Percentiles rank a stretch among this genome's conserved stretches.
These are phyloP conservation scores for Galerucella pusilla DNA, from an alignment of 2,888 invertebrate genomes.

Conservation along the genomic window DNA sequence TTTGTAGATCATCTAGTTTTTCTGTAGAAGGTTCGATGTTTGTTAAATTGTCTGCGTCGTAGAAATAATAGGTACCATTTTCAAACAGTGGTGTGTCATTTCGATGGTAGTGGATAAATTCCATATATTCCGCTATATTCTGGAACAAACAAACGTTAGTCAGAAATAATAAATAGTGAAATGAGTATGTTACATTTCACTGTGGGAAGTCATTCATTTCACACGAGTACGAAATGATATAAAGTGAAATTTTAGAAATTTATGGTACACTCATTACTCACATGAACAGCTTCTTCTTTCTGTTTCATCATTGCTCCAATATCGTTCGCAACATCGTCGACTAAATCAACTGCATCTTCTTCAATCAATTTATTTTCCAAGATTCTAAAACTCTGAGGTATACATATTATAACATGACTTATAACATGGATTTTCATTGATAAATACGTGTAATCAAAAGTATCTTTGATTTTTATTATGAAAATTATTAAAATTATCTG, in stretches of 20 bases:
- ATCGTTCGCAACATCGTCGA: conserved; percentile 82
- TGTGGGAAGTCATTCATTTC: too few relatives aligned
- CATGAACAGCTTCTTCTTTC: conserved; percentile 86
- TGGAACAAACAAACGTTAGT: conserved; percentile 45
- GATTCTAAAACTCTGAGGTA: conserved; percentile 53
- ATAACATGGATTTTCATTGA: too few relatives aligned
- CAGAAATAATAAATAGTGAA: too few relatives aligned
- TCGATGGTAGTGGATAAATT: conserved; percentile 58
- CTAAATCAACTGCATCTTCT: conserved; percentile 73
- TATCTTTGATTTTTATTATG: too few relatives aligned
- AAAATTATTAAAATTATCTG: too few relatives aligned
- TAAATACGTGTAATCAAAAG: too few relatives aligned
- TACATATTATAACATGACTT: conserved; percentile 1
- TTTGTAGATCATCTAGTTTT: conserved; percentile 46
- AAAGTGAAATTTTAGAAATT: too few relatives aligned
- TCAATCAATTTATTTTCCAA: conserved; percentile 50
- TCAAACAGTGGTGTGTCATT: conserved; percentile 50
- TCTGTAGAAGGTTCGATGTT: conserved; percentile 58
- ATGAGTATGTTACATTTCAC: too few relatives aligned
- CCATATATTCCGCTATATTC: conserved; percentile 61
- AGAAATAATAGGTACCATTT: conserved; percentile 72
- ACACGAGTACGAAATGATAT: too few relatives aligned
- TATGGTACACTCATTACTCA: conserved; percentile 62
- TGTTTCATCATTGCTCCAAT: conserved; percentile 87
- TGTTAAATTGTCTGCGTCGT: conserved; percentile 75